Percentiles rank a stretch among this genome's conserved stretches.
Conservation (phyloP, 2,888 invertebrate genomes). For the Ypsolopha sequella region DNA sequence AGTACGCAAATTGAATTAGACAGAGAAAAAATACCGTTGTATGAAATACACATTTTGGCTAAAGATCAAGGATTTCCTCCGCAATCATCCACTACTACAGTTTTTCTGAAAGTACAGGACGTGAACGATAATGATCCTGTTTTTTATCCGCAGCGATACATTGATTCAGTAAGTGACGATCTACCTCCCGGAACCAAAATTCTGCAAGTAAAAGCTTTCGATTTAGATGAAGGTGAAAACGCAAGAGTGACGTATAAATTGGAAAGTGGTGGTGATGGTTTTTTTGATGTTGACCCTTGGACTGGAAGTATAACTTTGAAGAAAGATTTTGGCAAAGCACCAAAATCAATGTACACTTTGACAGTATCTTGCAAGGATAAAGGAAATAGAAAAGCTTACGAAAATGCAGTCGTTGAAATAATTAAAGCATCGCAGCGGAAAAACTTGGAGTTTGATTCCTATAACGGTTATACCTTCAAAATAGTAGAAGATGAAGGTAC, state of each 20-base stretch:
- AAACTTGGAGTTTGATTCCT: slow-evolving; percentile 80
- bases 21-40: slow-evolving; percentile 82
- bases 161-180: slow-evolving; percentile 81
- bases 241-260: slow-evolving; percentile 83
- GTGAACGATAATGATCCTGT: slow-evolving; percentile 93
- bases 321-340: slow-evolving; percentile 73
- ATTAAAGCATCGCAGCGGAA: slow-evolving; percentile 80
- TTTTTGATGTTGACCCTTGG: slow-evolving; percentile 83
- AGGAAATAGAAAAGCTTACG: slow-evolving; percentile 78
- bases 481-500: slow-evolving; percentile 85
- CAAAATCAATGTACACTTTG: slow-evolving; percentile 79
- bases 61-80: slow-evolving; percentile 93
- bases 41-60: slow-evolving; percentile 88
- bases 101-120: slow-evolving; percentile 84
- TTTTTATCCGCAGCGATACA: slow-evolving; percentile 92
- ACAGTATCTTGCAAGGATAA: slow-evolving; percentile 85
- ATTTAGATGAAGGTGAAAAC: slow-evolving; percentile 91
- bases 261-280: slow-evolving; percentile 82
- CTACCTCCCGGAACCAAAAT: slow-evolving; percentile 74
- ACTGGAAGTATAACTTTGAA: slow-evolving; percentile 82
- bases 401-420: slow-evolving; percentile 86
- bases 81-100: slow-evolving; percentile 90
- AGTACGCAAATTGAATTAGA: slow-evolving; percentile 84
- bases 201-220: slow-evolving; percentile 83
- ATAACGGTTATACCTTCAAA: slow-evolving; percentile 84